These are phyloP conservation scores for Oriolus oriolus DNA, from an alignment of 2,113 vertebrate genomes.

Conservation along the genomic window DNA sequence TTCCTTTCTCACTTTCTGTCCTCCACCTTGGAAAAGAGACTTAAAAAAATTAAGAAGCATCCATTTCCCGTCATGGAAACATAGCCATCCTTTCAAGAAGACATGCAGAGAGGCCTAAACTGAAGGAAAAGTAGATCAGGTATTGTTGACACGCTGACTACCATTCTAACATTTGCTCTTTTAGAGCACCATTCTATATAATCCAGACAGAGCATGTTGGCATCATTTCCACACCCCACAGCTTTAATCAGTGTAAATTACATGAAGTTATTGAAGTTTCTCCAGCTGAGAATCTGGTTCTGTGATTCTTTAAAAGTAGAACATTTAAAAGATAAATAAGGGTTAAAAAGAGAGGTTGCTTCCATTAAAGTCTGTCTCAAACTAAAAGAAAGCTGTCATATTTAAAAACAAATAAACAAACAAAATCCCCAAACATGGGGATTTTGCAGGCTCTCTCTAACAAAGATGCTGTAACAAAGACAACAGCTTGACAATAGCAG, in stretches of 20 bases:
- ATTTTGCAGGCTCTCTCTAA: background rate
- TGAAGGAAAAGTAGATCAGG: background rate
- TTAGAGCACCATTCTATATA: background rate
- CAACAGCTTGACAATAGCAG: constrained; percentile 39
- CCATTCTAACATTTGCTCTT: background rate
- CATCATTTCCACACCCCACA: background rate
- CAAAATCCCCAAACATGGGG: background rate
- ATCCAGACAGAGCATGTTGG: background rate
- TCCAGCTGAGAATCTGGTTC: background rate
- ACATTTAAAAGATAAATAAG: background rate
- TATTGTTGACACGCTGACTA: background rate
- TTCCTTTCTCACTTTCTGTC: background rate
- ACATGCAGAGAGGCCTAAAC: background rate
- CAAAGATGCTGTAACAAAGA: constrained; percentile 8
- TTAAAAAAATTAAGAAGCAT: accelerated
- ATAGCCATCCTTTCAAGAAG: background rate
- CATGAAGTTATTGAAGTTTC: background rate
- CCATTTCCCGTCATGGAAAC: background rate
- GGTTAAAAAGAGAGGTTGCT: background rate
- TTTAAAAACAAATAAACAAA: background rate
- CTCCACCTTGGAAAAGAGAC: background rate
- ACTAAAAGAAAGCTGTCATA: background rate
- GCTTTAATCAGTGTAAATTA: background rate
- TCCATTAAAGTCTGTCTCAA: background rate
- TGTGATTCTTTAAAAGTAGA: background rate